Percentiles rank a stretch among this genome's conserved stretches.
Conservation (phyloP, 2,113 vertebrate species). For the Actenoides lindsayi region DNA sequence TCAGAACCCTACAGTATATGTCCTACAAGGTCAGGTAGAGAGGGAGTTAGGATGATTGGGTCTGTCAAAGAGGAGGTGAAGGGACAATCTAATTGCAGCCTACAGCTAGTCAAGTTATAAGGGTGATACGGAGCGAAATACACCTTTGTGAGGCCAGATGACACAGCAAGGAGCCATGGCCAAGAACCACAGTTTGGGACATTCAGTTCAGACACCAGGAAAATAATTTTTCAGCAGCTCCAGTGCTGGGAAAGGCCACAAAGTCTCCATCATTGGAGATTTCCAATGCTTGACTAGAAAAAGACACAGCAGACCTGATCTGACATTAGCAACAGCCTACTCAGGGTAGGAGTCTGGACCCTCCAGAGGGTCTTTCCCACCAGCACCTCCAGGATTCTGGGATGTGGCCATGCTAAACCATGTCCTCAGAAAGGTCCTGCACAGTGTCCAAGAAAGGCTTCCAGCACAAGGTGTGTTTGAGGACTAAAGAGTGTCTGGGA, state of each 20-base stretch:
- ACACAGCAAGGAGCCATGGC: background rate
- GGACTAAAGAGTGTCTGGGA: background rate
- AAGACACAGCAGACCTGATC: background rate
- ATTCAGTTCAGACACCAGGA: background rate
- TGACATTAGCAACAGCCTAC: fast-evolving
- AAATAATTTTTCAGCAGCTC: background rate
- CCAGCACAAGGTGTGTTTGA: background rate
- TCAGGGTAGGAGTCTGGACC: background rate
- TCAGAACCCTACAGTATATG: background rate
- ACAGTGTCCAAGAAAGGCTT: background rate
- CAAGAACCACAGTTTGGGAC: background rate
- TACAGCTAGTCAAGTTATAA: background rate
- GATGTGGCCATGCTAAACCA: background rate
- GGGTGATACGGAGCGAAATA: background rate
- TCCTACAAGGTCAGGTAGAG: background rate
- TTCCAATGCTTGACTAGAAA: background rate
- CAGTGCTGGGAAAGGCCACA: background rate
- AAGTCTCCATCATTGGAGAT: background rate
- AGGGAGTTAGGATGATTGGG: background rate
- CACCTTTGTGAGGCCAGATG: background rate
- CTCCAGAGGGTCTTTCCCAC: background rate
- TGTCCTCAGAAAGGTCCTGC: background rate
- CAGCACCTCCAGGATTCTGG: background rate
- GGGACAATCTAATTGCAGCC: background rate
- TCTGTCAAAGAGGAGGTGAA: background rate